Evolutionary conservation across 2,888 invertebrate genomes (phyloP).

Genomic region (Athalia cordata): DNA sequence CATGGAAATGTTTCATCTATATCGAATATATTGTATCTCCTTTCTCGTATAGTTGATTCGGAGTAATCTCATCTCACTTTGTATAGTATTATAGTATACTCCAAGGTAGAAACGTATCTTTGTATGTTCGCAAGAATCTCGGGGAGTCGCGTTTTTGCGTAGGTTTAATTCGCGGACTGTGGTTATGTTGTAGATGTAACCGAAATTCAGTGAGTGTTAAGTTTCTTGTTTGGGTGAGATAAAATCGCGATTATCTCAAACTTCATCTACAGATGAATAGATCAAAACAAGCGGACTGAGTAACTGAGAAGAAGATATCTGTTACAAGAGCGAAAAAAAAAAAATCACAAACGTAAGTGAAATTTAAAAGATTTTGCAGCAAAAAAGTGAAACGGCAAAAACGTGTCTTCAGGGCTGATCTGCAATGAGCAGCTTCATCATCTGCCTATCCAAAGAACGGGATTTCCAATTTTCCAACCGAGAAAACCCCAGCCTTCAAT

Average conservation of each 20-base stretch:
- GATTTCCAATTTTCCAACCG: slow-evolving; percentile 44
- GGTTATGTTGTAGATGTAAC: no score
- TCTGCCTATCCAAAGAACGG: slow-evolving; percentile 19
- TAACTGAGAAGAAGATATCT: slow-evolving; percentile 2
- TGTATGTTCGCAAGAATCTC: no score
- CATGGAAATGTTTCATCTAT: neutral
- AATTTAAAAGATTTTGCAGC: neutral
- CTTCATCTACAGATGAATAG: slow-evolving; percentile 19
- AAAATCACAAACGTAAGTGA: neutral
- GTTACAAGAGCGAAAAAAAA: slow-evolving; percentile 17
- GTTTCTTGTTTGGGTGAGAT: neutral
- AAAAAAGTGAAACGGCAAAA: neutral
- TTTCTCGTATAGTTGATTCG: no score
- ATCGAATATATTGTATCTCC: neutral
- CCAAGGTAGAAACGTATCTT: no score
- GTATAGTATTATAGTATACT: no score
- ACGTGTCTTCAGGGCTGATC: slow-evolving; percentile 41
- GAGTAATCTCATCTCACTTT: no score
- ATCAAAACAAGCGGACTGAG: slow-evolving; percentile 16
- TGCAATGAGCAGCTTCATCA: slow-evolving; percentile 44
- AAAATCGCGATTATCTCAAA: neutral
- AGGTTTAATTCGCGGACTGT: neutral
- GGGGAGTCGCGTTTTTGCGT: no score
- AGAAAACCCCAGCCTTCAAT: slow-evolving; percentile 40
- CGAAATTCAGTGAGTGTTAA: no score